These are phyloP conservation scores for Anarsia innoxiella DNA, from an alignment of 2,888 invertebrate genomes.

Conservation along the genomic window DNA sequence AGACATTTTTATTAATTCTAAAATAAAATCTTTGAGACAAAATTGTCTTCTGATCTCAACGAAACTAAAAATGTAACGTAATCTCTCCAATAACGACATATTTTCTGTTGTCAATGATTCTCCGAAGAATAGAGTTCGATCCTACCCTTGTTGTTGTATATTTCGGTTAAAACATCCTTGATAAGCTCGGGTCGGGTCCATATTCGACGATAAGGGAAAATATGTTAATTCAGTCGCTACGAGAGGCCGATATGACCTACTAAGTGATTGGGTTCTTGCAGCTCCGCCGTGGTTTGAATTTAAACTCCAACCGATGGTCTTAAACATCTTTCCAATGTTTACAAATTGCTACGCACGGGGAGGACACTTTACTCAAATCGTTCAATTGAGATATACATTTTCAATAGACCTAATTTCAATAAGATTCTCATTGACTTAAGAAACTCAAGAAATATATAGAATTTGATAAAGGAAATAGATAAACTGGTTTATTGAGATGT, in stretches of 20 bases:
- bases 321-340: constrained; percentile 60
- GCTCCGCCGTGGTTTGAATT: constrained; percentile 64
- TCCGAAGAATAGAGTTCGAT: constrained; percentile 13
- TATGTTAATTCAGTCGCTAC: constrained; percentile 67
- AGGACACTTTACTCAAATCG: constrained; percentile 33
- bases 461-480: constrained; percentile 1
- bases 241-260: constrained; percentile 66
- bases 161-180: constrained; percentile 60
- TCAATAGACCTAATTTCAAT: constrained; percentile 39
- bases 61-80: neutral
- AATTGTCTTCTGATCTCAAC: neutral
- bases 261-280: constrained; percentile 71
- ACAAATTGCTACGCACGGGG: constrained; percentile 52
- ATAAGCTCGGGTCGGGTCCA: constrained; percentile 56
- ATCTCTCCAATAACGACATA: constrained; percentile 4
- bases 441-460: constrained; percentile 14
- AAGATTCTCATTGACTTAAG: constrained; percentile 21
- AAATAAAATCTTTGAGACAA: no score
- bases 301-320: constrained; percentile 37
- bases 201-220: constrained; percentile 69
- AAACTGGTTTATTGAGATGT: constrained; percentile 4
- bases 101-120: constrained; percentile 5
- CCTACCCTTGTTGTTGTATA: constrained; percentile 50
- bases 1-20: no score
- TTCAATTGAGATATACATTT: constrained; percentile 47